A percentile compares a stretch with the other conserved stretches of the same genome.
Conservation (phyloP, 2,113 vertebrate species). For the Thomomys bottae region DNA sequence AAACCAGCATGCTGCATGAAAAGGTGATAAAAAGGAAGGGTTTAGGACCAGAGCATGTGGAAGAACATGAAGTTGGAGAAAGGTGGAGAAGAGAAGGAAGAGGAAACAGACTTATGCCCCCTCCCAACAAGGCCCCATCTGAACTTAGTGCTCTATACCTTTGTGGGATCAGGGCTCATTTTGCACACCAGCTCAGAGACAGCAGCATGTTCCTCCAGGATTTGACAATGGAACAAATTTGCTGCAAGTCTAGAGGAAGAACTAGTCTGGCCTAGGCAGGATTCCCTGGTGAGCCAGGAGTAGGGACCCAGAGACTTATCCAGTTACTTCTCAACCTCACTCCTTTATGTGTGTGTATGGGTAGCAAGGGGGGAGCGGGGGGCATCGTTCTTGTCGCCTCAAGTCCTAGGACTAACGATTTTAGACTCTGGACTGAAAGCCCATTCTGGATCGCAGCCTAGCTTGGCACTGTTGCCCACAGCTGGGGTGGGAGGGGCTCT, state of each 20-base stretch:
- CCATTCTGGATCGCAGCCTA: neutral
- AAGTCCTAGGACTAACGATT: neutral
- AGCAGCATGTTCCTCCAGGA: neutral
- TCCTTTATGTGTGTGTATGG: neutral
- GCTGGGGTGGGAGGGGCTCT: neutral
- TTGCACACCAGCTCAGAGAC: conserved; percentile 15
- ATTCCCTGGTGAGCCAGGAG: neutral
- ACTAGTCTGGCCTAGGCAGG: neutral
- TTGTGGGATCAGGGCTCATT: accelerated
- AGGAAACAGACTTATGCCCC: accelerated
- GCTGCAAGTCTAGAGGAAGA: neutral
- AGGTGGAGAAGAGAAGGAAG: neutral
- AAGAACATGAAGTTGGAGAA: neutral
- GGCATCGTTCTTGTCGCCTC: neutral
- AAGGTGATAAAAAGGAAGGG: neutral
- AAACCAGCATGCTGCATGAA: neutral
- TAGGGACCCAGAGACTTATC: neutral
- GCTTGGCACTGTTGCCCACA: neutral
- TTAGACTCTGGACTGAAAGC: neutral
- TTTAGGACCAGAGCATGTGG: neutral
- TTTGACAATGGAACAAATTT: neutral
- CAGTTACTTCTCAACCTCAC: no score
- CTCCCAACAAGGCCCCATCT: neutral
- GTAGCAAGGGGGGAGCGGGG: no score
- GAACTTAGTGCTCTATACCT: neutral